phyloP scores from a whole-genome alignment of 2,888 invertebrate species.

The Stictocephala bisonia region DNA sequence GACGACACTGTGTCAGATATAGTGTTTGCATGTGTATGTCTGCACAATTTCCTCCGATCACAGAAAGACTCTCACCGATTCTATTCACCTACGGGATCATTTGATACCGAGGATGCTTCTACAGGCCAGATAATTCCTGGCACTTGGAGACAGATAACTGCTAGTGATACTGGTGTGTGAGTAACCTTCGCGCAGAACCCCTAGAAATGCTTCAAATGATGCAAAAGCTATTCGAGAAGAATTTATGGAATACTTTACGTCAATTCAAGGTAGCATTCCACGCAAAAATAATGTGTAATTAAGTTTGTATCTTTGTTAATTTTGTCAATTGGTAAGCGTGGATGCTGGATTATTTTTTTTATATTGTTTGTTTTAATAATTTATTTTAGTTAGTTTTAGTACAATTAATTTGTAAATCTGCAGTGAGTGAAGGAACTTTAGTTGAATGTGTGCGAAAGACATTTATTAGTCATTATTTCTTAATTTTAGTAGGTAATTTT shows the following conservation, averaged over 20 bases:
- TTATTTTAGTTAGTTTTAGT: too few species aligned
- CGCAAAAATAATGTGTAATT: too few species aligned
- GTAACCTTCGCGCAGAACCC: conserved; percentile 30
- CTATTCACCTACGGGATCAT: conserved; percentile 35
- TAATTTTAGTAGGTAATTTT: too few species aligned
- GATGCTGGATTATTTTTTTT: too few species aligned
- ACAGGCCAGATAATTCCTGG: conserved; percentile 37
- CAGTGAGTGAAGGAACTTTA: too few species aligned
- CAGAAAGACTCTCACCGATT: conserved; percentile 4
- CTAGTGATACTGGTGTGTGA: conserved; percentile 33
- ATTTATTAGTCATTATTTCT: too few species aligned
- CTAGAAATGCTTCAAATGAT: conserved; percentile 14
- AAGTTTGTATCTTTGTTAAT: too few species aligned
- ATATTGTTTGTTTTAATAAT: too few species aligned
- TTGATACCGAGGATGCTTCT: conserved; percentile 9
- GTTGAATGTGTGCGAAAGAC: too few species aligned
- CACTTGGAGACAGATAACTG: conserved; percentile 31
- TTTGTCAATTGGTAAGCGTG: too few species aligned
- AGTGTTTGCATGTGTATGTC: conserved; percentile 30
- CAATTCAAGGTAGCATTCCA: too few species aligned
- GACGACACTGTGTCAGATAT: conserved; percentile 40
- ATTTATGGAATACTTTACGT: conserved; percentile 43
- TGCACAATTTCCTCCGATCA: conserved; percentile 44
- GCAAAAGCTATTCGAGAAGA: conserved; percentile 35
- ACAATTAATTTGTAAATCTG: too few species aligned